A percentile compares a stretch with the other conserved stretches of the same genome.
These are phyloP conservation scores for Lethrus apterus DNA, from an alignment of 1,140 invertebrate genomes.

Conservation along the genomic window DNA sequence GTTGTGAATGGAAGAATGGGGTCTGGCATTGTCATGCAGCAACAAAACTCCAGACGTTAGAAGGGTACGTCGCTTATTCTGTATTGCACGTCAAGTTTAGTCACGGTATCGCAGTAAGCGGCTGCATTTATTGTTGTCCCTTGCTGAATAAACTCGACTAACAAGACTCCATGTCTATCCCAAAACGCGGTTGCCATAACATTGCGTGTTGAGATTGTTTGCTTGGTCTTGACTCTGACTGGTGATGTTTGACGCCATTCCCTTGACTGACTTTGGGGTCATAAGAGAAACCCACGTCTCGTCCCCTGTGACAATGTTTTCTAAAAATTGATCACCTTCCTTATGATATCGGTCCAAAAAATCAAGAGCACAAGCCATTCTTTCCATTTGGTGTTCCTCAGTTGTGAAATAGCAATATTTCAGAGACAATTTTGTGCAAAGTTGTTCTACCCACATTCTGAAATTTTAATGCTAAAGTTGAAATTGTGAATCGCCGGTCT, in stretches of 20 bases:
- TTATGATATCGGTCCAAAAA: slow-evolving; percentile 1
- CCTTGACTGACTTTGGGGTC: not conserved
- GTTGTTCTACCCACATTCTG: too few species aligned
- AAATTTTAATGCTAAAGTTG: slow-evolving; percentile 1
- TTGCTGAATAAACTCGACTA: not conserved
- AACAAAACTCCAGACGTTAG: not conserved
- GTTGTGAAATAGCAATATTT: too few species aligned
- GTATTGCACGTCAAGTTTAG: not conserved
- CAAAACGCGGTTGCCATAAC: not conserved
- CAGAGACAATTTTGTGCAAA: too few species aligned
- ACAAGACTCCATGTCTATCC: slow-evolving; percentile 4
- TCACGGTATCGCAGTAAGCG: not conserved
- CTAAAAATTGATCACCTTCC: slow-evolving; percentile 11
- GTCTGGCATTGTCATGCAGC: slow-evolving; percentile 13
- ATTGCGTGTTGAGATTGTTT: not conserved
- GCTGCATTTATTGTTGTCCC: slow-evolving; percentile 2
- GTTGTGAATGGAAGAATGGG: not conserved
- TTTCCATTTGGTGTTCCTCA: too few species aligned
- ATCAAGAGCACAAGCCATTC: too few species aligned
- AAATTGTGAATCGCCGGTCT: not conserved
- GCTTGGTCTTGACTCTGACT: slow-evolving; percentile 7
- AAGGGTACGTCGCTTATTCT: not conserved
- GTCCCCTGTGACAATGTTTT: slow-evolving; percentile 1
- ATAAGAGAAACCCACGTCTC: not conserved
- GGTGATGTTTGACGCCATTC: not conserved